A percentile compares a stretch with the other conserved stretches of the same genome.
phyloP scores from a whole-genome alignment of 2,113 vertebrate genomes.

The Myotis yumanensis region DNA sequence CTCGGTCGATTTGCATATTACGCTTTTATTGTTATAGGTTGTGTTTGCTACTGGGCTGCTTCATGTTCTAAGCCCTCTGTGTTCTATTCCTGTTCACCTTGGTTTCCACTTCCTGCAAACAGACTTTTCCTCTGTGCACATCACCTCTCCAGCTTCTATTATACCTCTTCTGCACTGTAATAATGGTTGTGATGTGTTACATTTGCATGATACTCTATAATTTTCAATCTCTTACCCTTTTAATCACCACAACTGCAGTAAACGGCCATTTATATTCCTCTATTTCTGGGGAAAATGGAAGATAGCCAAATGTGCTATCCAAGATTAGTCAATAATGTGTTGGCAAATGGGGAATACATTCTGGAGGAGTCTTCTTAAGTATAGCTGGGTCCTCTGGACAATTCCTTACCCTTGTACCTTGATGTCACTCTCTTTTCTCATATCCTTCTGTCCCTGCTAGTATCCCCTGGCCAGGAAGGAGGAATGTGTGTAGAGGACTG shows the following conservation, averaged over 20 bases:
- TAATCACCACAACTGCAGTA: background rate
- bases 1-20: too few relatives aligned
- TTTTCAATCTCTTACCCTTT: background rate
- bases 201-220: background rate
- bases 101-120: accelerated
- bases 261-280: background rate
- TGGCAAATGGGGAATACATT: background rate
- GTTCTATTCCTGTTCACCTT: accelerated
- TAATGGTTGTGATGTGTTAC: background rate
- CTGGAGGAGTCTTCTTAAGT: background rate
- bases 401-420: background rate
- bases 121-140: accelerated
- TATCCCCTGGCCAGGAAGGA: background rate
- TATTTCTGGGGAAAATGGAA: background rate
- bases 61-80: background rate
- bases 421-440: background rate
- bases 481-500: background rate
- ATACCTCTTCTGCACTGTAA: background rate
- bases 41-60: background rate
- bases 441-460: background rate
- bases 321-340: background rate
- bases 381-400: background rate
- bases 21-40: background rate
- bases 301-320: background rate
- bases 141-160: background rate